Conservation (phyloP, 2,888 invertebrate species). For the Halictus ligatus region DNA sequence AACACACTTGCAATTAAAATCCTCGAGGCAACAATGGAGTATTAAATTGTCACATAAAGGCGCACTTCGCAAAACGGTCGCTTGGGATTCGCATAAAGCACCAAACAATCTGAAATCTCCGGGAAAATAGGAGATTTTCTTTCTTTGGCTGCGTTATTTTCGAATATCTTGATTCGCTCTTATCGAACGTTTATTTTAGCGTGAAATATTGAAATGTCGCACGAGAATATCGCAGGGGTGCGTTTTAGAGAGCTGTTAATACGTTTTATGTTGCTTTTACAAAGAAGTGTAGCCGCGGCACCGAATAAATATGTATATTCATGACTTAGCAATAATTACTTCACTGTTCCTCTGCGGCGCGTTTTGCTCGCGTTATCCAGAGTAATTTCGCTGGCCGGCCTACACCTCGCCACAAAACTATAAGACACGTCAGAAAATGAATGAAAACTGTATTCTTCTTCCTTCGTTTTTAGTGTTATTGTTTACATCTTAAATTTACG, state of each 20-base stretch:
- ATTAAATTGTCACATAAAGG: background rate
- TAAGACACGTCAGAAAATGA: background rate
- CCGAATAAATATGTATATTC: background rate
- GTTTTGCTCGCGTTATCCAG: slow-evolving; percentile 13
- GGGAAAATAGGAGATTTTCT: background rate
- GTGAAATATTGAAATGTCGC: background rate
- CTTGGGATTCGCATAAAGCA: background rate
- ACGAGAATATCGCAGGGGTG: background rate
- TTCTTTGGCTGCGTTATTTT: background rate
- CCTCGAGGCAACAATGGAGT: slow-evolving; percentile 1
- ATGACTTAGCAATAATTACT: background rate
- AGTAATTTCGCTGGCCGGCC: slow-evolving; percentile 34
- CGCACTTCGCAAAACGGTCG: background rate
- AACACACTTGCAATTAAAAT: background rate
- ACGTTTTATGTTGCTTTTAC: slow-evolving; percentile 17
- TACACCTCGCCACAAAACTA: background rate
- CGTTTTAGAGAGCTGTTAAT: background rate
- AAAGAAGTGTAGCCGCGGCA: background rate
- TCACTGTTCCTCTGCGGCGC: background rate
- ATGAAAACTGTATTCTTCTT: background rate
- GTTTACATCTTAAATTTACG: no score
- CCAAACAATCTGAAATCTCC: background rate
- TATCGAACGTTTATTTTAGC: slow-evolving; percentile 6
- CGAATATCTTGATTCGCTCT: background rate
- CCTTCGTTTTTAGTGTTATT: no score